Base-by-base conservation (phyloP, 2,888 invertebrate genomes). In the Syritta pipiens region DNA sequence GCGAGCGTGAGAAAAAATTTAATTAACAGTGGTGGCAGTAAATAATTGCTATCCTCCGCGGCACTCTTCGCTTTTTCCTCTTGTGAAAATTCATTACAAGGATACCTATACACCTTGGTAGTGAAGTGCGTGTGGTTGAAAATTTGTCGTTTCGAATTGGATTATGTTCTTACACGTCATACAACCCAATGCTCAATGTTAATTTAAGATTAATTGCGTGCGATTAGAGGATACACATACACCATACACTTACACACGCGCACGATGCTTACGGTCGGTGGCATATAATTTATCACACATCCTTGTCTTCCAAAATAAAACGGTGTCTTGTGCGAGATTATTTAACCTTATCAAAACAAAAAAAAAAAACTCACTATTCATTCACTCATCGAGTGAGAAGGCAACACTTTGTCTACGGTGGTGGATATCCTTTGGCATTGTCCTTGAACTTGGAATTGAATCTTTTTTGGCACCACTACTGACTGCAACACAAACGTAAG, bases 361-460 rank as follows among this genome's bases (percentile, higher is more conserved):
- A 24, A 10, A 40, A 51, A 60, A n/a, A 40, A 49, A 71, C 22
- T 14, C n/a, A 49, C 2, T 30, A 51, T 19, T 28, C 57, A 63
- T 51, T 63, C 62, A 44, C 59, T 28, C 51, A 46, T 4, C 12
- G 17, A 10, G 10, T 17, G 57, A 6, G 30, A 17, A 71, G 71
- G 59, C 65, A 53, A 71, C 71, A 37, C 20, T 48, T 40, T 42
- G 48, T 62, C 65, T 71, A n/a, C 49, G 40, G 20, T 28, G 53
- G 48, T 55, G 72, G 69, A 69, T 69, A 68, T 65, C 24, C 17
- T 49, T 30, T 59, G 22, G 60, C 60, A 60, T 28, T 40, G 60
- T 44, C 77, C 72, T 72, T 77, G 77, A 77, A 77, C 77, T 77
- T 77, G 77, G 77, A 77, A 53, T 71, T 71, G 71, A 48, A 59